These are phyloP conservation scores for Gadopsis bispinosus DNA, from an alignment of 2,797 vertebrate genomes.

Conservation along the genomic window DNA sequence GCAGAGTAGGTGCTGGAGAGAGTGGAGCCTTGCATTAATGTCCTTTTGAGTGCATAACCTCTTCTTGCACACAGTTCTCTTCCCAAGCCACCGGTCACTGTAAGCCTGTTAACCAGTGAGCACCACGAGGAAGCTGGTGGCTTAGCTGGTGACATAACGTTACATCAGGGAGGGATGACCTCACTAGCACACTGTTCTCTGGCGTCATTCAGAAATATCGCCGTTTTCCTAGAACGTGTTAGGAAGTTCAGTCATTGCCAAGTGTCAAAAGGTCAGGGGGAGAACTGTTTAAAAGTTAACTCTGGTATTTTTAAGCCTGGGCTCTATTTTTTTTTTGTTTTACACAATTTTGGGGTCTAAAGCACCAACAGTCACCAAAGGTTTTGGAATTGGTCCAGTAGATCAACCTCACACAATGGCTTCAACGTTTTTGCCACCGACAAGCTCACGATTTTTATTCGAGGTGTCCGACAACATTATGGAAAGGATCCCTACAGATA, in stretches of 20 bases:
- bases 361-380: no score
- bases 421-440: no score
- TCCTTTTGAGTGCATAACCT: constrained; percentile 22
- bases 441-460: no score
- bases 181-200: constrained; percentile 10
- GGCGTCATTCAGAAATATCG: constrained; percentile 39
- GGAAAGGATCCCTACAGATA: no score
- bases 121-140: constrained; percentile 59
- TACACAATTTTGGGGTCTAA: no score
- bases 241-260: not conserved
- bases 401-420: no score
- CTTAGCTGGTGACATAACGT: constrained; percentile 76
- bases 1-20: not conserved
- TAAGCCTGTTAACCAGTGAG: constrained; percentile 68
- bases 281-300: not conserved
- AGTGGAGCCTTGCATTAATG: not conserved
- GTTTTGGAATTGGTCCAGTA: no score
- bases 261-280: constrained; percentile 4
- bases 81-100: constrained; percentile 31
- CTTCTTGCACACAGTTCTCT: constrained; percentile 22
- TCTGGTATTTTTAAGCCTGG: no score
- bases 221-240: constrained; percentile 8
- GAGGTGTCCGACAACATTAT: no score
- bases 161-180: constrained; percentile 51
- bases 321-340: no score